Evolutionary conservation across 2,797 vertebrate species (phyloP).

Genomic region (Clarias fuscus): DNA sequence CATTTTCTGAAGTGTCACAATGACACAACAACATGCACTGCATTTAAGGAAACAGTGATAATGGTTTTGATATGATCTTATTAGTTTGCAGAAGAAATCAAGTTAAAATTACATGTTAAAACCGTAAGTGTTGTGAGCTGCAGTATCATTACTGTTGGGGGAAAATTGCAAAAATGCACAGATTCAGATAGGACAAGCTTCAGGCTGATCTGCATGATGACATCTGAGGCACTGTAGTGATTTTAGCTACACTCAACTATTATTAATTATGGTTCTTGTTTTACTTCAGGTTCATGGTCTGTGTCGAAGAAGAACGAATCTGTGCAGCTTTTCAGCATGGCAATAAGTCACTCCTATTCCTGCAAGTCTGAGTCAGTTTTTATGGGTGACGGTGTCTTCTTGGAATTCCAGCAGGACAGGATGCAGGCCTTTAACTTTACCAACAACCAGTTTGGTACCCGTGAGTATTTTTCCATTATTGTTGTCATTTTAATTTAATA

Average conservation of each 20-base stretch:
- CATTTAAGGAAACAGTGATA: not conserved
- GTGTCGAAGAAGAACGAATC: not conserved
- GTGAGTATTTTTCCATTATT: constrained; percentile 63
- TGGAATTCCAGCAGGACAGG: constrained; percentile 60
- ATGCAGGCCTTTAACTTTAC: constrained; percentile 73
- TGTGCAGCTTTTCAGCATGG: constrained; percentile 61
- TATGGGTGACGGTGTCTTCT: constrained; percentile 61
- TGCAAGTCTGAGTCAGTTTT: constrained; percentile 61
- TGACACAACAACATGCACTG: not conserved
- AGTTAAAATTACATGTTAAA: not conserved
- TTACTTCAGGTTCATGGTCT: not conserved
- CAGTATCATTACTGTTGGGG: too few relatives aligned
- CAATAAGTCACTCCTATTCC: constrained; percentile 68
- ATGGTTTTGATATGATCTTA: not conserved
- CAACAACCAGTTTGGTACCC: constrained; percentile 56
- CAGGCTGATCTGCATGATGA: not conserved
- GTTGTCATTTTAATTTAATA: not conserved
- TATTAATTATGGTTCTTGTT: not conserved
- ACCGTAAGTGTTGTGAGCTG: not conserved
- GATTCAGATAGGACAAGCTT: not conserved
- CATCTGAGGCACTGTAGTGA: not conserved
- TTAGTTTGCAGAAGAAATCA: not conserved
- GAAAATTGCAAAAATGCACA: not conserved
- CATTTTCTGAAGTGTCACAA: not conserved
- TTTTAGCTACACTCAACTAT: not conserved